Conservation (phyloP, 2,113 vertebrate species). For the Pipra filicauda region DNA sequence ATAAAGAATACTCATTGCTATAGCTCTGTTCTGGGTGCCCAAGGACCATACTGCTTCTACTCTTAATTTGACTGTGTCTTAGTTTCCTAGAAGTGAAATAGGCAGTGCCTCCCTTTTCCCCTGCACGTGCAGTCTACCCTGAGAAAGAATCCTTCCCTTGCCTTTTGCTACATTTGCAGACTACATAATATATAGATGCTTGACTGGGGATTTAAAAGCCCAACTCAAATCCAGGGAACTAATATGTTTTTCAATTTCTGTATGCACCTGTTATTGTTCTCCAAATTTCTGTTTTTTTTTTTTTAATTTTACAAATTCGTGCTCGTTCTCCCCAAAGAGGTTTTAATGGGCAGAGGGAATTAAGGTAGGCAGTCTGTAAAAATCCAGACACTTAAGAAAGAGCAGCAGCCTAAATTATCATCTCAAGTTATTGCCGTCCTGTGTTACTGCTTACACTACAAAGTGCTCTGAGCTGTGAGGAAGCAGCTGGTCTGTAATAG, state of each 20-base stretch:
- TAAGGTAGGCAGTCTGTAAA: conserved; percentile 15
- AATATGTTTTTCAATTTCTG: conserved; percentile 27
- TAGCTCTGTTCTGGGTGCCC: neutral
- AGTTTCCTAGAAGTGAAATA: neutral
- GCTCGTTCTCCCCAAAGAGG: neutral
- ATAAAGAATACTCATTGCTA: neutral
- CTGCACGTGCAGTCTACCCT: neutral
- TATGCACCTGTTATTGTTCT: neutral
- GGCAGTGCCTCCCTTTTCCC: neutral
- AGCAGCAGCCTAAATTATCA: neutral
- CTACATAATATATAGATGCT: neutral
- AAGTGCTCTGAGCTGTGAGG: conserved; percentile 3
- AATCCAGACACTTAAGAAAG: conserved; percentile 1
- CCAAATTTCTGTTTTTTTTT: neutral
- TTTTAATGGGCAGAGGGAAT: conserved; percentile 30
- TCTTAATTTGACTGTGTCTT: neutral
- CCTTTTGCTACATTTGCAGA: neutral
- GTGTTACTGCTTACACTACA: neutral
- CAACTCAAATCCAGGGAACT: neutral
- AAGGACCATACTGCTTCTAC: neutral
- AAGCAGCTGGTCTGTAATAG: neutral
- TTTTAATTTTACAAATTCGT: neutral
- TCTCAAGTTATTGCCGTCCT: neutral
- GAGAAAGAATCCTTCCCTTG: neutral
- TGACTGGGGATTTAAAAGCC: neutral